Percentiles rank a stretch among this genome's conserved stretches.
Conservation (phyloP, 92 coral and sea anemone genomes). For the Bergia puertoricense region DNA sequence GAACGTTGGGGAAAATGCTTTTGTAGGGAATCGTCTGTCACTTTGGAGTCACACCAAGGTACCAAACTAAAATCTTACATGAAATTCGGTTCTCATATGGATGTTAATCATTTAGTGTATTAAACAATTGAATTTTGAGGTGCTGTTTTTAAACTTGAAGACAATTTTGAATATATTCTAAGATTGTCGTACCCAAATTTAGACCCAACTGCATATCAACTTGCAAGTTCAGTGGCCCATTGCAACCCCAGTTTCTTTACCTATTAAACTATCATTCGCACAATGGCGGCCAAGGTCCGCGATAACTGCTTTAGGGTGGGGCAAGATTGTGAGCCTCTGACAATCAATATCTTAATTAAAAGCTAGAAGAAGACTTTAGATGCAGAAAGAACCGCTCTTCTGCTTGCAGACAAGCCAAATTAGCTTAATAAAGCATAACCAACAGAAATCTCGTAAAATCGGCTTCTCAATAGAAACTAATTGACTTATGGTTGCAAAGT, state of each 20-base stretch:
- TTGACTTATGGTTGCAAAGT: conserved; percentile 12
- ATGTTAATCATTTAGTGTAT: background rate
- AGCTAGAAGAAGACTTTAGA: background rate
- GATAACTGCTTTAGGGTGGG: conserved; percentile 27
- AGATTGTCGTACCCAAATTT: background rate
- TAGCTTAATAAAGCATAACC: conserved; percentile 38
- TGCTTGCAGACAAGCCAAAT: conserved; percentile 16
- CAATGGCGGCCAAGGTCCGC: conserved; percentile 38
- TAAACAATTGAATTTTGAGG: background rate
- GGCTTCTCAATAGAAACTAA: conserved; percentile 18
- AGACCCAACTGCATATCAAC: background rate
- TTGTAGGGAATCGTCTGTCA: background rate
- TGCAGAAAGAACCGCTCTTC: background rate
- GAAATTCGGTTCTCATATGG: background rate
- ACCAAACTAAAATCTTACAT: background rate
- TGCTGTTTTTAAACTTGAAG: background rate
- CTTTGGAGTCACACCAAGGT: conserved; percentile 32
- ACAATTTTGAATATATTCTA: background rate
- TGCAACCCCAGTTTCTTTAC: background rate
- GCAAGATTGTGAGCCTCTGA: background rate
- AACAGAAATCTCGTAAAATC: conserved; percentile 26
- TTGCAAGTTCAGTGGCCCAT: conserved; percentile 30
- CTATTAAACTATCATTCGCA: conserved; percentile 18
- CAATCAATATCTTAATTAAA: conserved; percentile 25
- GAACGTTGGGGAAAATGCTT: background rate